phyloP scores from a whole-genome alignment of 92 coral and sea anemone genomes.

The Porites evermanni region DNA sequence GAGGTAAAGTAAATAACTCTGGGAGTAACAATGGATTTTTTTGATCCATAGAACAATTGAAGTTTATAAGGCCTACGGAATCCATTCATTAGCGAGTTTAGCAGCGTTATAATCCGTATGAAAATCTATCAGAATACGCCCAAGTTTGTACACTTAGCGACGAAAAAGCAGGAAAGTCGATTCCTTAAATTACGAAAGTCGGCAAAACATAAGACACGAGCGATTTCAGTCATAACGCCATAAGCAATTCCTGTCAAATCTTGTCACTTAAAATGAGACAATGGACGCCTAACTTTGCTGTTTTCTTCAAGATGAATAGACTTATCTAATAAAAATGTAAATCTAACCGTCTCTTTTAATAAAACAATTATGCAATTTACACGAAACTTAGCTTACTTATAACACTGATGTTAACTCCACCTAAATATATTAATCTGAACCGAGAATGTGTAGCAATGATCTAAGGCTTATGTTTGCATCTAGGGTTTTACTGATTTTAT shows the following conservation, averaged over 20 bases:
- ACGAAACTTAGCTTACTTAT: background rate
- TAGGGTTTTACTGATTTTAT: background rate
- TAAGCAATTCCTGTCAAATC: background rate
- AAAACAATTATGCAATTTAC: background rate
- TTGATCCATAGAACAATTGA: constrained; percentile 37
- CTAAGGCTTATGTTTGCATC: background rate
- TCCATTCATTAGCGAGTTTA: constrained; percentile 21
- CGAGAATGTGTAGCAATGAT: background rate
- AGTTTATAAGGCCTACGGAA: constrained; percentile 17
- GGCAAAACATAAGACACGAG: too few species aligned
- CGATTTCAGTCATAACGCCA: background rate
- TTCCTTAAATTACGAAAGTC: too few species aligned
- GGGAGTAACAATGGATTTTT: constrained; percentile 28
- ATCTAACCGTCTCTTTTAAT: constrained; percentile 13
- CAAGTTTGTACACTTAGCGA: background rate
- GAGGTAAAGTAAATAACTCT: constrained; percentile 33
- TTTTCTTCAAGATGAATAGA: constrained; percentile 6
- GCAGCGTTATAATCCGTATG: background rate
- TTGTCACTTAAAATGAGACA: background rate
- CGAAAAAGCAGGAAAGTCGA: too few species aligned
- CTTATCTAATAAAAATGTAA: constrained; percentile 16
- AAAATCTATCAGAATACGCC: background rate
- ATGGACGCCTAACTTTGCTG: constrained; percentile 13
- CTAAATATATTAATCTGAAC: too few species aligned
- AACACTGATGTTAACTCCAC: too few species aligned